Conservation (phyloP, 2,797 vertebrate genomes). For the Anabacerthia variegaticeps region DNA sequence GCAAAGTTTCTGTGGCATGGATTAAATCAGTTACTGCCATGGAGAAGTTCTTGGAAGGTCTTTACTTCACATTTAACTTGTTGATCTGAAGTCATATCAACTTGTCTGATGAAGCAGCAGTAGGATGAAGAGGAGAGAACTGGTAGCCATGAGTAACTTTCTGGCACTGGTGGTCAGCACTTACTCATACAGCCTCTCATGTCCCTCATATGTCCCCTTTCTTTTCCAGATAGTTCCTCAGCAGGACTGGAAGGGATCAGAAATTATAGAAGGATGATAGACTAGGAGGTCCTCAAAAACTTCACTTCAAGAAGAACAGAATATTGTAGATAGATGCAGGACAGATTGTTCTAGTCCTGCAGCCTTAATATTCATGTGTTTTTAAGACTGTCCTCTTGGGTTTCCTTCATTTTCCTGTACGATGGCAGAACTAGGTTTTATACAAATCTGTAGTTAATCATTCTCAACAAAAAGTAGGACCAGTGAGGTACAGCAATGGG, state of each 20-base stretch:
- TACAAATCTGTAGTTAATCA: not conserved
- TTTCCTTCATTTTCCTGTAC: not conserved
- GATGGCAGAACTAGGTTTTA: not conserved
- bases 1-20: not conserved
- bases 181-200: not conserved
- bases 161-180: not conserved
- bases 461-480: not conserved
- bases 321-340: not conserved
- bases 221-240: not conserved
- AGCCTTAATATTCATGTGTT: rapidly evolving
- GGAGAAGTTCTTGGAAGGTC: not conserved
- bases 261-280: not conserved
- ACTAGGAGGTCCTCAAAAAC: not conserved
- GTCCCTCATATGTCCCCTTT: not conserved
- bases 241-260: not conserved
- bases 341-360: not conserved
- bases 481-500: not conserved
- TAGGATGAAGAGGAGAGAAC: not conserved
- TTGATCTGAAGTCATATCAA: not conserved
- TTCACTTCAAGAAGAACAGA: not conserved
- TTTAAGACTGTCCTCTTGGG: not conserved
- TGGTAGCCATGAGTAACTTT: not conserved
- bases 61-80: not conserved
- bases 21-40: not conserved
- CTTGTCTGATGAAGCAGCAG: not conserved